Percentiles rank a stretch among this genome's conserved stretches.
phyloP scores from a whole-genome alignment of 2,113 vertebrate genomes.

The Patagioenas fasciata region DNA sequence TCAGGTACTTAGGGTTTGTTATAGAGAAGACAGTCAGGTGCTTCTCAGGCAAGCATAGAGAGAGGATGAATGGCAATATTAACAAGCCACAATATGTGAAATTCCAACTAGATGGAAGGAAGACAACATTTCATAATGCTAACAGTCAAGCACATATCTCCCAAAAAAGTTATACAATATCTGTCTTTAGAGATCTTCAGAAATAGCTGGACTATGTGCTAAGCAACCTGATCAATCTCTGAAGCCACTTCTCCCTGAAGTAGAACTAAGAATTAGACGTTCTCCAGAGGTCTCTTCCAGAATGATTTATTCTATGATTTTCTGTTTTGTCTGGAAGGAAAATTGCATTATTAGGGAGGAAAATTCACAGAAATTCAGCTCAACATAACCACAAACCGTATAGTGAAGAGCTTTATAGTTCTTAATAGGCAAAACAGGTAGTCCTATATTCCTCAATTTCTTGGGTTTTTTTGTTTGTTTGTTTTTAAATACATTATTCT shows the following conservation, averaged over 20 bases:
- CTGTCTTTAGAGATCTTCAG: neutral
- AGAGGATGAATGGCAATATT: neutral
- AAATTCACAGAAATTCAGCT: neutral
- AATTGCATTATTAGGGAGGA: neutral
- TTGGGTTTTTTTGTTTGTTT: too few relatives aligned
- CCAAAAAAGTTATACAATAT: neutral
- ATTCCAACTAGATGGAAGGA: neutral
- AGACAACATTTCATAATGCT: neutral
- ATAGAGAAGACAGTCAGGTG: neutral
- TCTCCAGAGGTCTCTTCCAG: neutral
- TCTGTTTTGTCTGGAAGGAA: neutral
- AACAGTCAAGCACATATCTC: neutral
- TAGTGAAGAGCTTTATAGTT: neutral
- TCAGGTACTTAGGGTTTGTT: neutral
- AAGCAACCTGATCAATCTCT: neutral
- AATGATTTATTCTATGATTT: neutral
- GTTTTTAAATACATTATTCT: neutral
- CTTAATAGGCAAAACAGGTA: neutral
- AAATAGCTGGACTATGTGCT: neutral
- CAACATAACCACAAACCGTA: fast-evolving
- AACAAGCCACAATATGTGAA: neutral
- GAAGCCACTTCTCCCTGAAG: neutral
- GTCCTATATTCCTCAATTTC: neutral
- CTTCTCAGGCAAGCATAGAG: neutral
- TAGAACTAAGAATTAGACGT: neutral